Evolutionary conservation across 2,113 vertebrate genomes (phyloP).

Genomic region (Neogobius melanostomus): DNA sequence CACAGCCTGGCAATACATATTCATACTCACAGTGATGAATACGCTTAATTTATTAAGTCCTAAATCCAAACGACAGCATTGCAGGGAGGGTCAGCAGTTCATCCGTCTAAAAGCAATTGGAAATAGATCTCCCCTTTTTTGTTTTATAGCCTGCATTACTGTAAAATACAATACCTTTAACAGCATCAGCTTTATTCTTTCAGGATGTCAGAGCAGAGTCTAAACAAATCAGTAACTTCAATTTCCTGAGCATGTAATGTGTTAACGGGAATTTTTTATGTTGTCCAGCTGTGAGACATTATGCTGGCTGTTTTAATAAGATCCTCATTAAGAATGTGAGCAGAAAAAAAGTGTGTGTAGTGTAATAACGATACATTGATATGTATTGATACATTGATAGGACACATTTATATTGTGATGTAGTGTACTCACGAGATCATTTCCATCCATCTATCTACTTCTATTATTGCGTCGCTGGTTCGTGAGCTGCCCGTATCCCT

Average conservation of each 20-base stretch:
- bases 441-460: too few relatives aligned
- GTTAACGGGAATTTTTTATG: background rate
- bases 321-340: background rate
- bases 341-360: background rate
- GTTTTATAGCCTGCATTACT: conserved; percentile 28
- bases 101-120: conserved; percentile 11
- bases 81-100: conserved; percentile 5
- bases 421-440: too few relatives aligned
- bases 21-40: background rate
- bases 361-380: too few relatives aligned
- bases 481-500: too few relatives aligned
- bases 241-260: conserved; percentile 37
- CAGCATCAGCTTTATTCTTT: conserved; percentile 50
- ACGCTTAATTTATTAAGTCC: background rate
- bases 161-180: conserved; percentile 51
- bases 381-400: too few relatives aligned
- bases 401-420: too few relatives aligned
- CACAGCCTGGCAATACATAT: background rate
- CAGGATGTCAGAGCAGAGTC: conserved; percentile 31
- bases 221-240: conserved; percentile 18
- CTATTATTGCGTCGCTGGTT: too few relatives aligned
- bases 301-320: conserved; percentile 15
- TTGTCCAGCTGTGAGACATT: conserved; percentile 1
- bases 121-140: conserved; percentile 35
- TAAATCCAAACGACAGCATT: conserved; percentile 2